These are phyloP conservation scores for Gandaritis pyraliata DNA, from an alignment of 2,888 invertebrate species.

Conservation along the genomic window DNA sequence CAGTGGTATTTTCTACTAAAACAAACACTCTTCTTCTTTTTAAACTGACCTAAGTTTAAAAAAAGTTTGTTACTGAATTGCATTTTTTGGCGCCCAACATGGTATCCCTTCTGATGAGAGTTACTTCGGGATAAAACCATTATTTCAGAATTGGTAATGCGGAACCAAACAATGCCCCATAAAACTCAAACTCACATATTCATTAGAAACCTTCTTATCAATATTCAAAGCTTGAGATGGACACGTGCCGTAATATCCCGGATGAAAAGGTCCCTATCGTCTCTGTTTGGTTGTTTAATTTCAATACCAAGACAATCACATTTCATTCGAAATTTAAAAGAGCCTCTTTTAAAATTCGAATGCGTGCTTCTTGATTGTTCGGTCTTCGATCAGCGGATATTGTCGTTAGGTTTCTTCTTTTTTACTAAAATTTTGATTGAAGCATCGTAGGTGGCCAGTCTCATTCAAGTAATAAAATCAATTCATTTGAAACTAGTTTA, in stretches of 20 bases:
- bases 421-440: constrained; percentile 27
- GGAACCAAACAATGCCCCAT: constrained; percentile 17
- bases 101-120: constrained; percentile 5
- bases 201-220: constrained; percentile 47
- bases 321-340: constrained; percentile 5
- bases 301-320: constrained; percentile 43
- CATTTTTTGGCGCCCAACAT: constrained; percentile 16
- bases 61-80: not conserved
- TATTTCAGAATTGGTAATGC: constrained; percentile 4
- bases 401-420: constrained; percentile 43
- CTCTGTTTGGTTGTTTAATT: constrained; percentile 49
- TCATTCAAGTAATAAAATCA: constrained; percentile 17
- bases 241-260: constrained; percentile 54
- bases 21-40: not conserved
- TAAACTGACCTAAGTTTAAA: not conserved
- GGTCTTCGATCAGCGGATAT: constrained; percentile 42
- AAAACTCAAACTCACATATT: constrained; percentile 25
- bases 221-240: constrained; percentile 61
- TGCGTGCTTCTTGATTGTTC: constrained; percentile 42
- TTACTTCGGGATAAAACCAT: not conserved
- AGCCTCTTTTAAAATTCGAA: constrained; percentile 39
- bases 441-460: constrained; percentile 45
- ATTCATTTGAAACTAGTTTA: constrained; percentile 19
- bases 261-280: constrained; percentile 36
- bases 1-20: not conserved